Conservation (phyloP, 2,888 invertebrate genomes). For the Hyposoter dolosus region DNA sequence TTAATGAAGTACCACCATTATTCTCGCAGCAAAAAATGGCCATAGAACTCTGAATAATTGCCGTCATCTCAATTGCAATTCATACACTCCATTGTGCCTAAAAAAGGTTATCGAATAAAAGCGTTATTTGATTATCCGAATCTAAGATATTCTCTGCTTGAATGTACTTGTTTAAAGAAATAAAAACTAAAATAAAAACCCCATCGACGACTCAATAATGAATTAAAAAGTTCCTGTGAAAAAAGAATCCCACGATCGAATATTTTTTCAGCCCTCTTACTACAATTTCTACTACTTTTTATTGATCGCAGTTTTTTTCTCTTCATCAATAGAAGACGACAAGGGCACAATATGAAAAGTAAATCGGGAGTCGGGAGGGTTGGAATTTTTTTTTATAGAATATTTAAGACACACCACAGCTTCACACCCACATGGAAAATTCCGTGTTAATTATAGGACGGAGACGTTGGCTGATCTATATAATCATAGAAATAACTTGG, state of each 20-base stretch:
- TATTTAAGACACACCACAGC: neutral
- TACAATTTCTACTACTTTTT: neutral
- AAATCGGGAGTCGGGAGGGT: too few relatives aligned
- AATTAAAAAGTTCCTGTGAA: neutral
- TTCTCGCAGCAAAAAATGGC: neutral
- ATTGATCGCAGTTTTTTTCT: too few relatives aligned
- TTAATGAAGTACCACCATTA: neutral
- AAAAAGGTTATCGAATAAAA: neutral
- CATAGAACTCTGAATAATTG: neutral
- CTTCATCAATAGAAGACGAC: too few relatives aligned
- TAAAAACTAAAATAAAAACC: neutral
- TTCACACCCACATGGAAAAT: slow-evolving; percentile 9
- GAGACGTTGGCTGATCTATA: slow-evolving; percentile 24
- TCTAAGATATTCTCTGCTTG: neutral
- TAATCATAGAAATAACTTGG: neutral
- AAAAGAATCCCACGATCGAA: neutral
- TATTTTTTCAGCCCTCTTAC: neutral
- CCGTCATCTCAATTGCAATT: neutral
- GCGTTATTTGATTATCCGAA: neutral
- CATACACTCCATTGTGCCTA: neutral
- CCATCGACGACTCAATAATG: neutral
- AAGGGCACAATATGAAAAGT: too few relatives aligned
- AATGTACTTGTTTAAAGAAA: neutral
- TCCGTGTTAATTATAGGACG: slow-evolving; percentile 54
- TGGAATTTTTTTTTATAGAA: neutral